Percentiles rank a stretch among this genome's conserved stretches.
These are phyloP conservation scores for Periophthalmodon schlosseri DNA, from an alignment of 2,113 vertebrate species.

Conservation along the genomic window DNA sequence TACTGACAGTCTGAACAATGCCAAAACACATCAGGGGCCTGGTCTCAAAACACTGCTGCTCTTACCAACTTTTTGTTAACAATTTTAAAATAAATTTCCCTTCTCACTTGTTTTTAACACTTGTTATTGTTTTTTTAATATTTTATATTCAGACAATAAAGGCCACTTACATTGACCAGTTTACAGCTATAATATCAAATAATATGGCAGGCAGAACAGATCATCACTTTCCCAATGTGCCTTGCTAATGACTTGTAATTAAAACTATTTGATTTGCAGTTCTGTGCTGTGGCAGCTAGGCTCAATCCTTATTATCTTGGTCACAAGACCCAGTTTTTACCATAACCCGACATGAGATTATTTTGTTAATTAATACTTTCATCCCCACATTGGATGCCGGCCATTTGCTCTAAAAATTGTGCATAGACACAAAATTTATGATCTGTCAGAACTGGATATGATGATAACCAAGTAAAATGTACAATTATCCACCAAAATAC, in stretches of 20 bases:
- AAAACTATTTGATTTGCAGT: too few relatives aligned
- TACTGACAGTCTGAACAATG: not conserved
- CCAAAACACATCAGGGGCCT: not conserved
- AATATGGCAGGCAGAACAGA: too few relatives aligned
- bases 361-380: not conserved
- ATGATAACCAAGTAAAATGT: not conserved
- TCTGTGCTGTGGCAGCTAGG: too few relatives aligned
- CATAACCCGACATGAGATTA: not conserved
- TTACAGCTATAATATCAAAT: too few relatives aligned
- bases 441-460: not conserved
- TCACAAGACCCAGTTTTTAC: not conserved
- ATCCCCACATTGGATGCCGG: not conserved
- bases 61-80: not conserved
- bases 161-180: too few relatives aligned
- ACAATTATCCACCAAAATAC: not conserved
- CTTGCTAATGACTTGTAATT: too few relatives aligned
- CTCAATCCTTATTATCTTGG: too few relatives aligned
- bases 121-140: not conserved
- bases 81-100: not conserved
- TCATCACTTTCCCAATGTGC: too few relatives aligned
- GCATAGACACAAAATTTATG: not conserved
- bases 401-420: not conserved
- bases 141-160: too few relatives aligned
- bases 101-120: not conserved
- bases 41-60: not conserved